phyloP scores from a whole-genome alignment of 2,888 invertebrate species.

The Lithophane leautieri region DNA sequence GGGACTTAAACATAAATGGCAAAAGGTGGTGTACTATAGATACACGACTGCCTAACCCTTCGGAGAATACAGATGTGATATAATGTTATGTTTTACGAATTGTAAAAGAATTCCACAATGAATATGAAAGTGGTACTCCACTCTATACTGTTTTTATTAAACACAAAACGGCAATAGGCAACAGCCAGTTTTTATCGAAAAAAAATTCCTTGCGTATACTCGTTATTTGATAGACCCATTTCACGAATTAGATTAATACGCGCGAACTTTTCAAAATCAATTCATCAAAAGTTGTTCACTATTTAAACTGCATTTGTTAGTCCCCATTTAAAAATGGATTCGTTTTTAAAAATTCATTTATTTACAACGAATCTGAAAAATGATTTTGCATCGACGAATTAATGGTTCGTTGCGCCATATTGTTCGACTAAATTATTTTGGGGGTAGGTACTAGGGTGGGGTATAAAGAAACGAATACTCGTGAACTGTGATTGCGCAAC shows the following conservation, averaged over 20 bases:
- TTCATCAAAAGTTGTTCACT: slow-evolving; percentile 19
- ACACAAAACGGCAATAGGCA: neutral
- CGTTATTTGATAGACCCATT: neutral
- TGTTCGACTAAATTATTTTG: slow-evolving; percentile 26
- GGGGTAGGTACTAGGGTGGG: slow-evolving; percentile 8
- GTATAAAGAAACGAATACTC: slow-evolving; percentile 15
- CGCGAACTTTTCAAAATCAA: slow-evolving; percentile 28
- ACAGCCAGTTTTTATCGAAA: neutral
- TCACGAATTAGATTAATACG: slow-evolving; percentile 6
- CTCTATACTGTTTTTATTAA: neutral
- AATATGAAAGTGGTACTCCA: neutral
- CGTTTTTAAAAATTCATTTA: slow-evolving; percentile 12
- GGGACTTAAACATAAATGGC: no score
- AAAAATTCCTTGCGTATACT: neutral
- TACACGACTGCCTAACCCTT: no score
- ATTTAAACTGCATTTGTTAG: slow-evolving; percentile 28
- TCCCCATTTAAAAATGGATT: slow-evolving; percentile 43
- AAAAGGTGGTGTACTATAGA: no score
- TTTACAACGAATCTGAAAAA: slow-evolving; percentile 33
- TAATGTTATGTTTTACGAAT: neutral
- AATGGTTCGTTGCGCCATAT: slow-evolving; percentile 48
- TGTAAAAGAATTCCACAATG: neutral
- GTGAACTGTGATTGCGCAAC: slow-evolving; percentile 35
- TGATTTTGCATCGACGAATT: slow-evolving; percentile 46
- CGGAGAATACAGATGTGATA: no score